Base-by-base conservation (phyloP, 2,797 vertebrate species). In the Poecilia gillii region DNA sequence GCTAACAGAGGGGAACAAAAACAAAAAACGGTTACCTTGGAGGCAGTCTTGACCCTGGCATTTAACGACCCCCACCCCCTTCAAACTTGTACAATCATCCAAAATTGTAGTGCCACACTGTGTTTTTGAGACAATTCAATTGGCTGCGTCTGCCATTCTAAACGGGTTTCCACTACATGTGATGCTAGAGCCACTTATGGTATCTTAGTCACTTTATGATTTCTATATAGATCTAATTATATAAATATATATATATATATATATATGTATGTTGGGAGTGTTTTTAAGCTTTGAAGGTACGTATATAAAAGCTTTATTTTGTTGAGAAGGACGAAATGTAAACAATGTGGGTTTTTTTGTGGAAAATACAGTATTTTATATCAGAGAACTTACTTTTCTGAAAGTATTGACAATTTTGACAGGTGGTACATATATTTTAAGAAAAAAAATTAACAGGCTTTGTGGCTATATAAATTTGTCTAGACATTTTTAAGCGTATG, bases 381-480 rank as follows among this genome's bases (percentile, higher is more conserved):
- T 95, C 88, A 95, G 94, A 96, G 92, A 94, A 94, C 90, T 92
- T 94, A 94, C 91, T 95, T 96, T 96, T 97, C 92, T 95, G 95
- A 94, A 94, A 94, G 94, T 93, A 95, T 92, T 93, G 90, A 90
- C 93, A 81, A 92, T 95, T 94, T 96, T 93, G 92, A 96, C 92
- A 89, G 92, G 93, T 89, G 94, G 94, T 94, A 93, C 93, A 94
- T 96, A 95, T 96, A 96, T 96, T 96, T 96, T 95, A 97, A 97
- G 96, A 96, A 96, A 96, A 97, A 91, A 70, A 70, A 43, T 20
- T 12, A 41, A 41, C 64, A 25, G 95, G 95, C 97, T 97, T 95
- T 97, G 95, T 95, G 95, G 96, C 96, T 97, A 97, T 97, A 97
- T 95, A 97, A 96, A 96, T 94, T 96, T 95, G 95, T 96, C 96